Base-by-base conservation (phyloP, 2,888 invertebrate species). In the Odontothrips loti region DNA sequence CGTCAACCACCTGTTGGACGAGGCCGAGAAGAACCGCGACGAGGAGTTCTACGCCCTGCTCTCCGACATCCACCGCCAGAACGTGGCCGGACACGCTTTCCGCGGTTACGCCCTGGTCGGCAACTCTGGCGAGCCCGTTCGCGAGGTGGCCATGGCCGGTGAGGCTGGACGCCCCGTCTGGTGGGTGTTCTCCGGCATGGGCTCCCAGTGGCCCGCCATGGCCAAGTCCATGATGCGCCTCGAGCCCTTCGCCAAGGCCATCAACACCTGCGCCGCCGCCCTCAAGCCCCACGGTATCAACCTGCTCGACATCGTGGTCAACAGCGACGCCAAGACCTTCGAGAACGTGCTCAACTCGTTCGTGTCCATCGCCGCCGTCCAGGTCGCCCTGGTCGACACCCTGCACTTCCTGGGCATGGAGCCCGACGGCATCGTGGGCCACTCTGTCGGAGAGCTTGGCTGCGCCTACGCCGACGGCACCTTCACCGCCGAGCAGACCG, bases 121-220 rank as follows among this genome's bases (percentile, higher is more conserved):
- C 83, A 90, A n/a, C 88, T n/a, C 68, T 23, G 23, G 89, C 27
- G 83, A 86, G 10, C 85, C 86, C 1, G 86, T 87, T 47, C 88
- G 89, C 20, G 93, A 93, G 85, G 87, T 91, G 0, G 81, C 86
- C 1, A 89, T 90, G 83, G 86, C 86, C 81, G 87, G 88, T 15
- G 89, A 90, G 20, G 93, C 93, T 78, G 90, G 91, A 83, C 91
- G 95, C 20, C 96, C 98, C 0, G 89, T 98, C 81, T 99, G 98
- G 96, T 99, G 92, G 88, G 91, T 99, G 83, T 99, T 97, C 89
- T 94, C 97, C 79, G 99, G 99, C 82, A 99, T 99, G 99, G 99
- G 99, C 20, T 94, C 96, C 78, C 99, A 99, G 89, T 99, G 98
- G 98, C 91, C 95, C 80, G 96, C 96, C 85, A 99, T 99, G 98